These are phyloP conservation scores for Polyodon spathula DNA, from an alignment of 2,113 vertebrate genomes.

Conservation along the genomic window DNA sequence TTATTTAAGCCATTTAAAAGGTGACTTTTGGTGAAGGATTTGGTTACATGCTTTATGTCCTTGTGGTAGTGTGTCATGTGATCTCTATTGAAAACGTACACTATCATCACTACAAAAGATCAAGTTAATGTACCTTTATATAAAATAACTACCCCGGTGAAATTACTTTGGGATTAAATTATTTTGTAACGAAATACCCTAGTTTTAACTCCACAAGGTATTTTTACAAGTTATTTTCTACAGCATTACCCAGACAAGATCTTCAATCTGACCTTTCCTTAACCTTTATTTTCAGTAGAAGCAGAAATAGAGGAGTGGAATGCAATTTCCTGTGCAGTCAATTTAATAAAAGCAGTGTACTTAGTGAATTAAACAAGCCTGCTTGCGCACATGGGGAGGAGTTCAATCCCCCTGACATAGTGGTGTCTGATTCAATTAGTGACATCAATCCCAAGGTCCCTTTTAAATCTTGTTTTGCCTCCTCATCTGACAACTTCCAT, in stretches of 20 bases:
- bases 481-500: constrained; percentile 28
- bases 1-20: too few relatives aligned
- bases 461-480: constrained; percentile 58
- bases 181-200: too few relatives aligned
- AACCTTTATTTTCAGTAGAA: constrained; percentile 46
- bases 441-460: constrained; percentile 51
- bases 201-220: too few relatives aligned
- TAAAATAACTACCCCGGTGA: too few relatives aligned
- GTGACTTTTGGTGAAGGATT: too few relatives aligned
- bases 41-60: too few relatives aligned
- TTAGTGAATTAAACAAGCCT: constrained; percentile 64
- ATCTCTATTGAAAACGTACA: too few relatives aligned
- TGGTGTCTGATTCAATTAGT: constrained; percentile 71
- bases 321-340: constrained; percentile 44
- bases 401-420: constrained; percentile 48
- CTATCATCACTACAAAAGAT: too few relatives aligned
- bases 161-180: too few relatives aligned
- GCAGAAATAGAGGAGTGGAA: constrained; percentile 40
- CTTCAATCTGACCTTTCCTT: constrained; percentile 33
- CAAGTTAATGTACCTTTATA: too few relatives aligned
- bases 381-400: constrained; percentile 43
- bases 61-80: too few relatives aligned
- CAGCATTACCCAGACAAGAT: not conserved
- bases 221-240: not conserved
- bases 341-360: constrained; percentile 69